These are phyloP conservation scores for Gracilinanus agilis DNA, from an alignment of 2,113 vertebrate species.

Conservation along the genomic window DNA sequence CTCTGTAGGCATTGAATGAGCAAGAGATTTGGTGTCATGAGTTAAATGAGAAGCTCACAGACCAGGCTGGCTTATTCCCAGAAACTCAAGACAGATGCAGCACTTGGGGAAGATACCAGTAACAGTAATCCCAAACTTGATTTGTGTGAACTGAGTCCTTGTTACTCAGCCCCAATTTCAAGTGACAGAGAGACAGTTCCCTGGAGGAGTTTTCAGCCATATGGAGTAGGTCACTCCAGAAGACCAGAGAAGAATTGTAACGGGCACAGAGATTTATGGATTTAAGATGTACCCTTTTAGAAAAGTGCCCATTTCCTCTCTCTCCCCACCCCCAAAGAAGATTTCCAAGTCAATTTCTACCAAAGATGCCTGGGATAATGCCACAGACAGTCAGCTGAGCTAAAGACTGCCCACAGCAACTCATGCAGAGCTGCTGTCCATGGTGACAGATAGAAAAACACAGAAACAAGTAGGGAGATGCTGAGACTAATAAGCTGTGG, in stretches of 20 bases:
- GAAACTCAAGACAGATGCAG: conserved; percentile 13
- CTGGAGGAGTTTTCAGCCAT: not conserved
- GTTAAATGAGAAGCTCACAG: not conserved
- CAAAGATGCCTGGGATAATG: not conserved
- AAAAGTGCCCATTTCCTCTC: not conserved
- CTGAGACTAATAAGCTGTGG: not conserved
- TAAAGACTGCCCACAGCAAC: not conserved
- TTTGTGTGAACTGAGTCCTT: rapidly evolving
- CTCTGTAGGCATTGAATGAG: not conserved
- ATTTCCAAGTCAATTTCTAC: not conserved
- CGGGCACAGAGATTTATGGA: not conserved
- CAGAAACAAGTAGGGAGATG: not conserved
- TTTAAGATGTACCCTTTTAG: not conserved
- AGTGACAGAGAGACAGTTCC: not conserved
- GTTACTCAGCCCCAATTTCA: not conserved
- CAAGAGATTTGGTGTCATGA: not conserved
- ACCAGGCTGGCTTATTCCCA: not conserved
- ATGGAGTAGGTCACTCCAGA: not conserved
- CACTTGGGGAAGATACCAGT: not conserved
- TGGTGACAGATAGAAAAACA: not conserved
- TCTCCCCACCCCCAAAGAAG: not conserved
- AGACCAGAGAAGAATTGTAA: rapidly evolving
- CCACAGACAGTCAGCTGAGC: not conserved
- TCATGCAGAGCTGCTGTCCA: not conserved
- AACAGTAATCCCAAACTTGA: not conserved